Conservation (phyloP, 2,797 vertebrate species). For the Cyclura pinguis region DNA sequence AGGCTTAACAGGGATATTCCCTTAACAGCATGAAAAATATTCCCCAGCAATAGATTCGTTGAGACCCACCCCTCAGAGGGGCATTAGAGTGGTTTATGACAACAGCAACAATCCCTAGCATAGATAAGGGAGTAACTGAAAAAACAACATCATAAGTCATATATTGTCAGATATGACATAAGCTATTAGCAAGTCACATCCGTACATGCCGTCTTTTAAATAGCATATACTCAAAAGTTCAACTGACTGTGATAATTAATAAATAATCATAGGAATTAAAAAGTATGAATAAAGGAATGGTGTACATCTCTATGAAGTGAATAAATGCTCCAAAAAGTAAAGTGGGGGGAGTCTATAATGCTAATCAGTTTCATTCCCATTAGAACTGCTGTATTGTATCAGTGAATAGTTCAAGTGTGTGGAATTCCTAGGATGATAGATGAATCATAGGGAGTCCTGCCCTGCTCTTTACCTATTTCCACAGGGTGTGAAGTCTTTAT, state of each 20-base stretch:
- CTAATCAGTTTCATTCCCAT: neutral
- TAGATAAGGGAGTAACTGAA: conserved; percentile 14
- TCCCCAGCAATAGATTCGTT: neutral
- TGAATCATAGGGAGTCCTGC: neutral
- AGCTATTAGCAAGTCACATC: neutral
- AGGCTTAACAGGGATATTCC: neutral
- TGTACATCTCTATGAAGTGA: conserved; percentile 16
- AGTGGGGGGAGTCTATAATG: neutral
- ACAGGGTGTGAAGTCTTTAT: too few relatives aligned
- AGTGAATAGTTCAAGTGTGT: neutral
- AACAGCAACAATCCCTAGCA: neutral
- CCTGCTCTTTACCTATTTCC: neutral
- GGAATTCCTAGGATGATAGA: neutral
- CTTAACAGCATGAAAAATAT: neutral
- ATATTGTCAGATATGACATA: conserved; percentile 11
- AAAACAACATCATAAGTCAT: neutral
- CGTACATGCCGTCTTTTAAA: neutral
- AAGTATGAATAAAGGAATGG: conserved; percentile 41
- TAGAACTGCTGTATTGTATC: neutral
- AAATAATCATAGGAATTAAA: conserved; percentile 6
- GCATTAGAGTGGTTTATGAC: neutral
- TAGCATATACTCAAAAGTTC: neutral
- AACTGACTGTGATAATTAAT: neutral
- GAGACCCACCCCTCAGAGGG: neutral
- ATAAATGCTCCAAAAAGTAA: neutral